A percentile compares a stretch with the other conserved stretches of the same genome.
Evolutionary conservation across 2,797 vertebrate genomes (phyloP).

Genomic region (Pseudomugil tenellus): DNA sequence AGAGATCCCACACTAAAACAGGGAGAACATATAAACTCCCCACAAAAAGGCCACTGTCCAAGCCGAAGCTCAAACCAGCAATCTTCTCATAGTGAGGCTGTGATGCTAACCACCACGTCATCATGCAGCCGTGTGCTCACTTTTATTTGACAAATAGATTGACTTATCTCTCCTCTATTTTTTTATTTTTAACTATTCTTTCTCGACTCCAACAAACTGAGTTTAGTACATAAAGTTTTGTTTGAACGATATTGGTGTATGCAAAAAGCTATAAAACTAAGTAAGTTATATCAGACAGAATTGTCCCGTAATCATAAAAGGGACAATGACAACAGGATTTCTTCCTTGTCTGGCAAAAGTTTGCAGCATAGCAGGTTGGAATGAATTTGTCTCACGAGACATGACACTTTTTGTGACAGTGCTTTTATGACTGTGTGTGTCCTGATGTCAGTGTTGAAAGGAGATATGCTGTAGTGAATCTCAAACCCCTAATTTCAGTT

Average conservation of each 20-base stretch:
- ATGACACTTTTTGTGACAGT: background rate
- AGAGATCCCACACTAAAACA: no score
- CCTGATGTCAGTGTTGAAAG: background rate
- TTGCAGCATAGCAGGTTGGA: background rate
- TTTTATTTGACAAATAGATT: no score
- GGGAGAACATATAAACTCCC: no score
- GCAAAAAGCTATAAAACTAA: background rate
- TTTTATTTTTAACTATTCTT: no score
- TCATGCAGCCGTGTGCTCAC: no score
- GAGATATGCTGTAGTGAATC: background rate
- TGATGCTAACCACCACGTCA: no score
- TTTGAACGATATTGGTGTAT: background rate
- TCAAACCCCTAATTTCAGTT: conserved; percentile 14
- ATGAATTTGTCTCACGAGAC: background rate
- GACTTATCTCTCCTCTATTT: no score
- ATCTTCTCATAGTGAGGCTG: no score
- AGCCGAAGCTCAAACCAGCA: no score
- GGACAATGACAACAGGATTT: background rate
- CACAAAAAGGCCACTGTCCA: no score
- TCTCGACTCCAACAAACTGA: background rate
- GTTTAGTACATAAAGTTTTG: background rate
- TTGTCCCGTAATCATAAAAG: no score
- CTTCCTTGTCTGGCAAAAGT: background rate
- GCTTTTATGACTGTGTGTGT: background rate
- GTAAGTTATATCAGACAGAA: background rate